These are phyloP conservation scores for Pocillopora verrucosa DNA, from an alignment of 64 coral and sea anemone species.

Conservation along the genomic window DNA sequence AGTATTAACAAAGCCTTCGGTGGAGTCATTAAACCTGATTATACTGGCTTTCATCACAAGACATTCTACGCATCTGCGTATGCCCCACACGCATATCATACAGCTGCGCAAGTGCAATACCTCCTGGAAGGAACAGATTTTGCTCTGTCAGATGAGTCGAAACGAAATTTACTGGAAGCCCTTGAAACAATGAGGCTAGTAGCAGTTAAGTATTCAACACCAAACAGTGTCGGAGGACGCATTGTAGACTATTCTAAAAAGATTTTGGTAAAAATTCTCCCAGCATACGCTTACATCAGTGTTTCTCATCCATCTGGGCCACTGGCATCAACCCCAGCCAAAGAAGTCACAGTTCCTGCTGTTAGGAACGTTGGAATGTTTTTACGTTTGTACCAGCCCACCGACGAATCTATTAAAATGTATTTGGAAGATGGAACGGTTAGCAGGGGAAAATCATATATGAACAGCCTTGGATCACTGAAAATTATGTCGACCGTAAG, in stretches of 20 bases:
- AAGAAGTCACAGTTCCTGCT: background rate
- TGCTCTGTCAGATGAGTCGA: background rate
- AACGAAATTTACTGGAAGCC: slow-evolving; percentile 25
- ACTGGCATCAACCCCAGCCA: background rate
- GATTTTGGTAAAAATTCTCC: slow-evolving; percentile 15
- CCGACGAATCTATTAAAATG: background rate
- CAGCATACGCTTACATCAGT: slow-evolving; percentile 50
- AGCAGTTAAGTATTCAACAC: slow-evolving; percentile 55
- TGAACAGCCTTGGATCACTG: slow-evolving; percentile 24
- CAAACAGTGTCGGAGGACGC: slow-evolving; percentile 51
- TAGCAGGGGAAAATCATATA: background rate
- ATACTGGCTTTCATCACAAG: slow-evolving; percentile 66
- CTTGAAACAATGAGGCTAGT: slow-evolving; percentile 24
- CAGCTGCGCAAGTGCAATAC: slow-evolving; percentile 18
- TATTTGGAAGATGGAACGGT: slow-evolving; percentile 5
- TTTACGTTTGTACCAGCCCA: background rate
- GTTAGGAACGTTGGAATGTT: slow-evolving; percentile 10
- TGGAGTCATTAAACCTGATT: slow-evolving; percentile 69
- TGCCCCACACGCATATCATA: slow-evolving; percentile 39
- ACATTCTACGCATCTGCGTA: slow-evolving; percentile 61
- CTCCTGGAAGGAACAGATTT: slow-evolving; percentile 50
- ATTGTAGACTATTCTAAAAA: slow-evolving; percentile 38
- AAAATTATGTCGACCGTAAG: slow-evolving; percentile 4
- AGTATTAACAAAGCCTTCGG: slow-evolving; percentile 49
- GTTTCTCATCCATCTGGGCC: background rate